Percentiles rank a stretch among this genome's conserved stretches.
Evolutionary conservation across 2,888 invertebrate species (phyloP).

Genomic region (Flabesymbios commensalis): DNA sequence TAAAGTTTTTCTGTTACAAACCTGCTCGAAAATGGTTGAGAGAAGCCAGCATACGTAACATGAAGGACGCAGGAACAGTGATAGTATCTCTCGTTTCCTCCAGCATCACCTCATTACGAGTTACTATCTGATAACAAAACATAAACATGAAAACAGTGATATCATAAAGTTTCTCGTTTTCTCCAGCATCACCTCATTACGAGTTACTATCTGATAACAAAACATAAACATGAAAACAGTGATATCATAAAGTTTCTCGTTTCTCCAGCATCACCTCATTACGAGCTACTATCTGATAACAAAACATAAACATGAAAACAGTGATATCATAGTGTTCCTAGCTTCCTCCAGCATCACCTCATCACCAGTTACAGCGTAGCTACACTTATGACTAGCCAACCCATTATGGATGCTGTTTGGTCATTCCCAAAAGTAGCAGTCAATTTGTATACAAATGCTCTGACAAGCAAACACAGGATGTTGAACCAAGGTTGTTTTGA

Average conservation of each 20-base stretch:
- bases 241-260: neutral
- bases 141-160: too few relatives aligned
- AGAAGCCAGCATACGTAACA: conserved; percentile 68
- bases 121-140: conserved; percentile 69
- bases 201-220: conserved; percentile 70
- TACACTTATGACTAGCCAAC: too few relatives aligned
- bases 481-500: too few relatives aligned
- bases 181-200: conserved; percentile 82
- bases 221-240: neutral
- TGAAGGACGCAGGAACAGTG: conserved; percentile 84
- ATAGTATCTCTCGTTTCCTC: conserved; percentile 86
- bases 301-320: neutral
- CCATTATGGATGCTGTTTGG: too few relatives aligned
- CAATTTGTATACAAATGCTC: too few relatives aligned
- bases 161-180: conserved; percentile 86
- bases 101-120: conserved; percentile 79
- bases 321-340: neutral
- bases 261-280: conserved; percentile 67
- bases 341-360: conserved; percentile 64
- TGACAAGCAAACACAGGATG: too few relatives aligned
- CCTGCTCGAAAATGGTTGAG: conserved; percentile 29
- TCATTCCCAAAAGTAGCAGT: too few relatives aligned
- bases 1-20: too few relatives aligned
- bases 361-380: conserved; percentile 77
- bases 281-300: conserved; percentile 71